Evolutionary conservation across 2,113 vertebrate species (phyloP).

Genomic region (Lepus europaeus): DNA sequence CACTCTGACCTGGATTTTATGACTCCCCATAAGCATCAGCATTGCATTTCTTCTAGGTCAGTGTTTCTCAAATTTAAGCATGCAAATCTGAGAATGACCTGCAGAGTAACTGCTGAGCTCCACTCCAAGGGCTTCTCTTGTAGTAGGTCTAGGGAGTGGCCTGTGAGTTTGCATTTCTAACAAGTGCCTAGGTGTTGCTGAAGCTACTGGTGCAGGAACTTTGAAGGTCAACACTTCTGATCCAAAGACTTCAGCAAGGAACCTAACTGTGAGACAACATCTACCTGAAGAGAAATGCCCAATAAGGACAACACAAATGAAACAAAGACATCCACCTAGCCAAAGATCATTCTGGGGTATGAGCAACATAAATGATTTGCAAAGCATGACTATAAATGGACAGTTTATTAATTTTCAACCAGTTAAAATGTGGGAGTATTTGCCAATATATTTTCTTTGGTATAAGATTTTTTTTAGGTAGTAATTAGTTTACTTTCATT

Average conservation of each 20-base stretch:
- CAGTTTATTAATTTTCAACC: background rate
- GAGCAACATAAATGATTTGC: background rate
- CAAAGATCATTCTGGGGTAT: background rate
- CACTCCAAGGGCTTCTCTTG: background rate
- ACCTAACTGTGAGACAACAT: background rate
- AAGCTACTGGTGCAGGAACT: background rate
- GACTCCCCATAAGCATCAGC: background rate
- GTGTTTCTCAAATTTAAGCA: background rate
- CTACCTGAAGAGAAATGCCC: background rate
- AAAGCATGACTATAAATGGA: background rate
- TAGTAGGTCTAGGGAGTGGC: background rate
- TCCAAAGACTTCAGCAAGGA: background rate
- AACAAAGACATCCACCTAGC: background rate
- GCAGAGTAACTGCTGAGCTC: background rate
- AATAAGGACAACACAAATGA: background rate
- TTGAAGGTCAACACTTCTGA: background rate
- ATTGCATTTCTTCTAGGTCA: background rate
- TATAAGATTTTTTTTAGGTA: background rate
- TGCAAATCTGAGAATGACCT: background rate
- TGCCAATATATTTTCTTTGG: slow-evolving; percentile 10
- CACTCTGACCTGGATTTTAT: background rate
- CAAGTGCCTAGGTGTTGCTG: background rate
- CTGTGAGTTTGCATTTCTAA: background rate
- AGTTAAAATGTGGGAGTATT: background rate
- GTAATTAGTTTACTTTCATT: background rate